Conservation (phyloP, 2,797 vertebrate genomes). For the Bradypodion ventrale region DNA sequence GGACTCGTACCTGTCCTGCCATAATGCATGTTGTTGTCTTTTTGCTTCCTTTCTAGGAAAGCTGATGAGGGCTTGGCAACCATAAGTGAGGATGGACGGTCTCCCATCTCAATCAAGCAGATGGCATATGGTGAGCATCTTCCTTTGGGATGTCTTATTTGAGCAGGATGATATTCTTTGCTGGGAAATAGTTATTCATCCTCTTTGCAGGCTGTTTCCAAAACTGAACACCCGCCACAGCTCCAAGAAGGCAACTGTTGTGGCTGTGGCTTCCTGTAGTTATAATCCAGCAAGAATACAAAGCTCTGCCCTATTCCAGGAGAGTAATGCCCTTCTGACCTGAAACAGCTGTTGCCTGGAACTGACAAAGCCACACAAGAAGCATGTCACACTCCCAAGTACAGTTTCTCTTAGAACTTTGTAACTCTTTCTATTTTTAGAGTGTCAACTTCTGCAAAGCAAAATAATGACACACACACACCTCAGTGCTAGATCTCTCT, state of each 20-base stretch:
- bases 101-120: constrained; percentile 76
- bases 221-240: no score
- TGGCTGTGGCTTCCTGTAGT: no score
- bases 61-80: constrained; percentile 75
- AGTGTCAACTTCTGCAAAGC: background rate
- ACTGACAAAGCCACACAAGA: background rate
- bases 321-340: no score
- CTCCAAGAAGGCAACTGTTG: background rate
- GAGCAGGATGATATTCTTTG: no score
- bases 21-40: background rate
- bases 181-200: no score
- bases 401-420: background rate
- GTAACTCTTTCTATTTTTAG: background rate
- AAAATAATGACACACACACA: background rate
- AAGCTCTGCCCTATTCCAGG: no score
- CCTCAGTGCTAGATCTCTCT: background rate
- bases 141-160: no score
- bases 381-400: background rate
- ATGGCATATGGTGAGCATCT: constrained; percentile 76
- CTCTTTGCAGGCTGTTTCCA: no score
- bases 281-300: no score
- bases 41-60: constrained; percentile 63
- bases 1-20: no score
- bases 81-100: constrained; percentile 76
- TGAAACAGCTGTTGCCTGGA: background rate